These are phyloP conservation scores for Staurois parvus DNA, from an alignment of 2,797 vertebrate genomes.

Conservation along the genomic window DNA sequence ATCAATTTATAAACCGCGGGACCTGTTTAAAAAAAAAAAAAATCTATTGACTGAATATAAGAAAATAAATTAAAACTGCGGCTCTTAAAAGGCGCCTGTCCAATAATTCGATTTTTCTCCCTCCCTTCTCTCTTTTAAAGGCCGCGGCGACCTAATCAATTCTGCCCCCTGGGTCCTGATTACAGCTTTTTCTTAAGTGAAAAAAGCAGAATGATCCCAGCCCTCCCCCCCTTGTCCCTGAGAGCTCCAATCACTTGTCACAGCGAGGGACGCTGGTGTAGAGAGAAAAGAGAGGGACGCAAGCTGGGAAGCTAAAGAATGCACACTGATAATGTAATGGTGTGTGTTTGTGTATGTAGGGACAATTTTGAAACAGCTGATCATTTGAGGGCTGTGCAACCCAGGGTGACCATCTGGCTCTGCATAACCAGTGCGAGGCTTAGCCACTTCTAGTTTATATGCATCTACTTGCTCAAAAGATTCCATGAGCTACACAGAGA, in stretches of 20 bases:
- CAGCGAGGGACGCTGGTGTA: constrained; percentile 58
- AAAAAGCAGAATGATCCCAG: constrained; percentile 49
- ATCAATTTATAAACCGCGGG: constrained; percentile 71
- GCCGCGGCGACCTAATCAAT: constrained; percentile 70
- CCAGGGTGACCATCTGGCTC: constrained; percentile 59
- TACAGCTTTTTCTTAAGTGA: constrained; percentile 67
- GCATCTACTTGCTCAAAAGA: constrained; percentile 7
- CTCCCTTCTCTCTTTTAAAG: constrained; percentile 70
- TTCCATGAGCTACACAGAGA: neutral
- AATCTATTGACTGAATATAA: constrained; percentile 75
- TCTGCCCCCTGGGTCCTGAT: constrained; percentile 65
- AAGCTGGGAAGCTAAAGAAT: constrained; percentile 60
- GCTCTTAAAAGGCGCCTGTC: constrained; percentile 71
- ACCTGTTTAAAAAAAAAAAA: constrained; percentile 68
- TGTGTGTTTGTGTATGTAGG: constrained; percentile 53
- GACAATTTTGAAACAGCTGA: constrained; percentile 59
- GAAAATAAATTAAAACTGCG: constrained; percentile 73
- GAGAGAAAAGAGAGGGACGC: constrained; percentile 58
- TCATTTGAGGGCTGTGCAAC: constrained; percentile 59
- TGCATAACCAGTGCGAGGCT: constrained; percentile 48
- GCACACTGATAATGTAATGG: constrained; percentile 62
- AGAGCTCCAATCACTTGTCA: constrained; percentile 65
- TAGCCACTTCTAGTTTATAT: constrained; percentile 26
- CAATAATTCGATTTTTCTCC: constrained; percentile 71
- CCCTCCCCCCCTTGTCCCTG: constrained; percentile 41